Evolutionary conservation across 2,113 vertebrate genomes (phyloP).

Genomic region (Hypocryptadius cinnamomeus): DNA sequence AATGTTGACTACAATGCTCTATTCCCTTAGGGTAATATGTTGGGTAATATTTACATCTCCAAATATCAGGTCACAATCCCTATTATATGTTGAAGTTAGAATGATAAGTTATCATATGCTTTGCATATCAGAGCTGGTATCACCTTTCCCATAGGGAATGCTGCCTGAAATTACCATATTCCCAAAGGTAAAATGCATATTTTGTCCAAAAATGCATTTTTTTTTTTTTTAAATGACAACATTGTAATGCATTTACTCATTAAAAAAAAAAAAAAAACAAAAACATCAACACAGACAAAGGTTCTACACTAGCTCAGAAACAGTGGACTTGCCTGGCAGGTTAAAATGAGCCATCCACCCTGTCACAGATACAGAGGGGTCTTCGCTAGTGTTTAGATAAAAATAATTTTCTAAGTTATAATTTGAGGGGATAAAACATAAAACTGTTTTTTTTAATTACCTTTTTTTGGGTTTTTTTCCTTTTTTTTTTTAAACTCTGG

Average conservation of each 20-base stretch:
- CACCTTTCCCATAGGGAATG: conserved; percentile 84
- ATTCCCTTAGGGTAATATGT: conserved; percentile 78
- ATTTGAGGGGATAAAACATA: conserved; percentile 64
- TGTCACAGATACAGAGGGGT: conserved; percentile 40
- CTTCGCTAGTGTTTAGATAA: conserved; percentile 73
- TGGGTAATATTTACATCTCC: conserved; percentile 82
- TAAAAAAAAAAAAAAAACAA: not conserved
- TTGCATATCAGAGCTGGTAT: conserved; percentile 84
- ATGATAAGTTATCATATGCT: conserved; percentile 84
- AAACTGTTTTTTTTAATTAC: conserved; percentile 54
- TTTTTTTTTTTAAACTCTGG: conserved; percentile 13
- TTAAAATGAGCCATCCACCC: conserved; percentile 61
- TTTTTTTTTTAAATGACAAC: conserved; percentile 72
- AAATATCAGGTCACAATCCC: conserved; percentile 84
- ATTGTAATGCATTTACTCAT: conserved; percentile 72
- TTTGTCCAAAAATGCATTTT: conserved; percentile 76
- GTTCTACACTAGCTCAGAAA: conserved; percentile 71
- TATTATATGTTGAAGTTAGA: conserved; percentile 79
- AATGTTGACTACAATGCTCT: conserved; percentile 75
- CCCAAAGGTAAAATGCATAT: conserved; percentile 82
- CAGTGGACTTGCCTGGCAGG: conserved; percentile 50
- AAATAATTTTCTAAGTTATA: conserved; percentile 57
- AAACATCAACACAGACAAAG: conserved; percentile 66
- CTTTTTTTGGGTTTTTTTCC: not conserved
- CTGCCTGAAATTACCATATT: conserved; percentile 81